Base-by-base conservation (phyloP, 1,140 invertebrate genomes). In the Palaemon carinicauda region DNA sequence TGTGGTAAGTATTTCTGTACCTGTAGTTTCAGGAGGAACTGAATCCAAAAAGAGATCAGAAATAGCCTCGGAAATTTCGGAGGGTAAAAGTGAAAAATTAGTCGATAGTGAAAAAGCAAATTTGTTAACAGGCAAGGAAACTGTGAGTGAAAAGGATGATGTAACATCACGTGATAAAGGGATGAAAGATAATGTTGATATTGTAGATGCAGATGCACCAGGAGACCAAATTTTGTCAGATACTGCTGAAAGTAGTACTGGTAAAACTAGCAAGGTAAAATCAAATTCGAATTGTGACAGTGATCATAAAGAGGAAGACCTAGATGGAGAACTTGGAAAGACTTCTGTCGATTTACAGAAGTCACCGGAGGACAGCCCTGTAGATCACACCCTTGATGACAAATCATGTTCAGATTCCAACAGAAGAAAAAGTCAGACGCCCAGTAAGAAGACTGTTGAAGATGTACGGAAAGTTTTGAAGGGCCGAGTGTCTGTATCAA, bases 401-500 rank as follows among this genome's bases (percentile, higher is more conserved):
- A 10, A 14, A 15, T 31, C 29, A 5, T 14, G n/a, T 5, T 15
- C 10, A 3, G 82, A 84, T 31, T 24, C n/a, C 10, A 51, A 69
- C 50, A 52, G 74, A 12, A 81, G 85, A 52, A 87, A 87, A 24
- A n/a, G 29, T 0, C 51, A 74, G 21, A 81, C 79, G 19, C 85
- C 85, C 0, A 17, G 33, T 1, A 87, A 87, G 53, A 87, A 87
- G 33, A 54, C 79, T 27, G 17, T 82, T 50, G 50, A 50, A 27
- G 85, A 87, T 77, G 53, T 87, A 0, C 65, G 79, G 14, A 87
- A 65, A 52, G 51, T n/a, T 17, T 65, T 87, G 33, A 87, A 81
- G 82, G 79, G 85, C 12, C 24, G 24, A n/a, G n/a, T 69, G 29
- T 41, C 41, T 41, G 41, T 41, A 41, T 9, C 41, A 5, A 41